Evolutionary conservation across 1,140 invertebrate species (phyloP), one percentile per base, ranked within the genome.

Genomic region (Drosophila albomicans): DNA sequence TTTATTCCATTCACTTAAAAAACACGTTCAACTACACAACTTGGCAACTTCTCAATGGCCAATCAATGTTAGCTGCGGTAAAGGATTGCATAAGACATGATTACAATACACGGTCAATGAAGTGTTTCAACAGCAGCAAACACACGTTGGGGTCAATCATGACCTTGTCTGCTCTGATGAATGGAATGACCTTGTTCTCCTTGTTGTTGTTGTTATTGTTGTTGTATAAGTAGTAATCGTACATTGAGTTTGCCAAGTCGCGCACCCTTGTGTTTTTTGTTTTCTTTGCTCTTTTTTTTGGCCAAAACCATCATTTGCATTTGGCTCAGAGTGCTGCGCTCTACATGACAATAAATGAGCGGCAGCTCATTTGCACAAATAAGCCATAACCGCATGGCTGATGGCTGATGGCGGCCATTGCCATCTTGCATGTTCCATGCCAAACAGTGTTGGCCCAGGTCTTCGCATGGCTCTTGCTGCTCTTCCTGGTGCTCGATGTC

Each of bases 281-380:
- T 25, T 25, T 25, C 20, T 25, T 25, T 25, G 20, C 20, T 25
- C 20, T 4, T 25, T 25, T 16, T 38, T 11, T 30, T 77, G 69
- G 75, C 69, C 65, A 62, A 78, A 76, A 84, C 56, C 79, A 81
- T 80, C 75, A 85, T 88, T 88, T 88, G 85, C 85, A 88, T 88
- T 78, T 76, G 56, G 28, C 67, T 78, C 51, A 52, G 20, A 25
- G 28, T 72, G 56, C 69, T 65, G 62, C 75, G 70, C 66, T 25
- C 20, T 28, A 49, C 73, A 67, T 82, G 85, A 85, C 81, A 76
- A 85, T 88, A 79, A 88, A 89, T 81, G 85, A 72, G 77, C 78
- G 81, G 69, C 85, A 75, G 75, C 85, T 88, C 85, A 88, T 88
- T 88, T 88, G 75, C 85, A 88, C 85, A 88, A 88, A 88, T 78